Conservation (phyloP, 2,888 invertebrate genomes). For the Philereme transversata region DNA sequence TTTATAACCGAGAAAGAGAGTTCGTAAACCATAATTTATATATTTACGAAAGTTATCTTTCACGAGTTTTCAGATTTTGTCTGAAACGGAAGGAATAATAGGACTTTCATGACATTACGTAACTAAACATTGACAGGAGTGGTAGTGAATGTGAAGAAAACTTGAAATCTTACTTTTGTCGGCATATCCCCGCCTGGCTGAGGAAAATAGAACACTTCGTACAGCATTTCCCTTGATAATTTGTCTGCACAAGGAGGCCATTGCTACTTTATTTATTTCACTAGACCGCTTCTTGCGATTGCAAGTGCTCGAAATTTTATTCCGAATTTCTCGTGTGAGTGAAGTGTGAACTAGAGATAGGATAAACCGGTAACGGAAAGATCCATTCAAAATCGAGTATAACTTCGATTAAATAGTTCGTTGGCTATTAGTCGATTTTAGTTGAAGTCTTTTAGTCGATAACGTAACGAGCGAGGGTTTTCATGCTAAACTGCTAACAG, state of each 20-base stretch:
- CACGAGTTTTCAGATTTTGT: conserved; percentile 8
- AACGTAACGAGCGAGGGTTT: too few species aligned
- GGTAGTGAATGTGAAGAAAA: conserved; percentile 43
- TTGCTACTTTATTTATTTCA: conserved; percentile 76
- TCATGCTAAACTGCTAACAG: too few species aligned
- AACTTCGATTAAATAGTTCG: too few species aligned
- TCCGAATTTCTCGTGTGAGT: conserved; percentile 34
- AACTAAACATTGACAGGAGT: conserved; percentile 71
- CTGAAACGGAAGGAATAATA: conserved; percentile 20
- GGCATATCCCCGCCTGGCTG: conserved; percentile 84
- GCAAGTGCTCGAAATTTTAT: conserved; percentile 62
- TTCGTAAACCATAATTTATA: conserved; percentile 6
- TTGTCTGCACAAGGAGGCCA: conserved; percentile 91
- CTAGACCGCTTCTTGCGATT: conserved; percentile 78
- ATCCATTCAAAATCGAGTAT: neutral
- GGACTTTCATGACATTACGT: conserved; percentile 78
- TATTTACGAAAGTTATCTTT: conserved; percentile 10
- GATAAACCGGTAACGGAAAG: conserved; percentile 19
- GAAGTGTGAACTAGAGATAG: conserved; percentile 39
- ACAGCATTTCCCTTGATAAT: conserved; percentile 86
- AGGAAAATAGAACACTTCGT: conserved; percentile 85
- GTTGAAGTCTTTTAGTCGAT: too few species aligned
- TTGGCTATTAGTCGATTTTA: too few species aligned
- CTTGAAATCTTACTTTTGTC: conserved; percentile 85
- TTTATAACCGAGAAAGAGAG: neutral